Evolutionary conservation across 2,113 vertebrate species (phyloP), one percentile per base, ranked within the genome.

Genomic region (Etia nguti): DNA sequence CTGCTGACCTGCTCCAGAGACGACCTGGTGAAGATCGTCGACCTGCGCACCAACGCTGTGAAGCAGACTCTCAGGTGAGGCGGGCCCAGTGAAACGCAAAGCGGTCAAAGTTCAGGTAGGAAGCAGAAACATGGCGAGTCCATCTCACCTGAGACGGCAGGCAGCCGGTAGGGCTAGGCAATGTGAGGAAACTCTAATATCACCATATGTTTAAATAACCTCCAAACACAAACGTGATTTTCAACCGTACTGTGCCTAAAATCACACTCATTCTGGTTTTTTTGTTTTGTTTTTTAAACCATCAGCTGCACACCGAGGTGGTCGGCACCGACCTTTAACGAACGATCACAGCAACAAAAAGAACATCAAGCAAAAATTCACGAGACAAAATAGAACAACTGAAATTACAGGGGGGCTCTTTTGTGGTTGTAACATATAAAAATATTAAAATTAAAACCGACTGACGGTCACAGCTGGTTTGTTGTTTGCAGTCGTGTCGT

Each of bases 1-100:
- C 97, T 99, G 12, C 97, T 99, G 34, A 97, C 96, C 88, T 99
- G 99, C 92, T 99, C 99, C 52, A 97, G 99, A 6, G 98, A 99
- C 22, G 98, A 99, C 93, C 93, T 98, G 5, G 82, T 99, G 3
- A 98, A 98, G 90, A 97, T 99, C 81, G 97, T 99, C 5, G 99
- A 99, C 82, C 96, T 99, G 29, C 97, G 99, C 13, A 93, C 94
- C 50, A 93, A 97, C 38, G 88, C 96, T 0, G 90, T 98, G 48
- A 96, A 96, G 10, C 99, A 99, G 94, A 98, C 98, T 0, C 98
- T 99, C 93, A 98, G 97, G 99, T 99, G 57, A 70, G 62, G 62
- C 62, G 3, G 20, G 34, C 34, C 18, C 34, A 8, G 60, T 7
- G 29, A 6, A 62, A 11, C 29, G 0, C 29, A 34, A 20, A 62